Evolutionary conservation across 2,113 vertebrate genomes (phyloP).

Genomic region (Pituophis catenifer): DNA sequence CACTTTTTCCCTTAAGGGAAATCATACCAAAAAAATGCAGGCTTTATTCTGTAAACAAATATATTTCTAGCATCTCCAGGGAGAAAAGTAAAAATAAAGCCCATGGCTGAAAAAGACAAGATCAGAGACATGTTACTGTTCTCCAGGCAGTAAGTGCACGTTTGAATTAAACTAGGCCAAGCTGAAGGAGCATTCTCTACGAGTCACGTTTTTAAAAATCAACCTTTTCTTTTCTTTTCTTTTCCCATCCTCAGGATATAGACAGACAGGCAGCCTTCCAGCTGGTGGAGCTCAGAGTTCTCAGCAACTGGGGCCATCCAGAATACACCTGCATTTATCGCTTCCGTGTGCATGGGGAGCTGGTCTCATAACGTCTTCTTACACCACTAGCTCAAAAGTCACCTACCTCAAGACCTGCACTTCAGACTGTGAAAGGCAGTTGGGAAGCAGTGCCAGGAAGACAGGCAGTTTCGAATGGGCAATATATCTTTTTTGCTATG

Average conservation of each 20-base stretch:
- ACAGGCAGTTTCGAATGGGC: background rate
- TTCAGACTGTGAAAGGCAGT: background rate
- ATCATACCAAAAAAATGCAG: background rate
- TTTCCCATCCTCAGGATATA: conserved; percentile 50
- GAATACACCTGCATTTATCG: conserved; percentile 97
- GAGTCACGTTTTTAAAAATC: background rate
- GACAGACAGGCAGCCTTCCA: conserved; percentile 49
- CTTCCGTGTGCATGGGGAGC: conserved; percentile 88
- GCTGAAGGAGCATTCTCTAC: background rate
- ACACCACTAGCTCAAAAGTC: background rate
- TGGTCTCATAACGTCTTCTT: conserved; percentile 42
- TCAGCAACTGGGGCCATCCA: conserved; percentile 92
- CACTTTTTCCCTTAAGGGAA: background rate
- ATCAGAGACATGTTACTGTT: background rate
- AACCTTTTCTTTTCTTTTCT: background rate
- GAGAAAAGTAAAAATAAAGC: background rate
- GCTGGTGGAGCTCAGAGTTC: conserved; percentile 81
- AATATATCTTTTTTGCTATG: background rate
- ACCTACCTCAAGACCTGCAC: accelerated
- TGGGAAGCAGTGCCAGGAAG: background rate
- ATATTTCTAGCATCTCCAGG: background rate
- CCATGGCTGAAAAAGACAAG: background rate
- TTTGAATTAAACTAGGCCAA: background rate
- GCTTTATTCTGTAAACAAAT: background rate
- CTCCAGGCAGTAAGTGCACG: background rate